phyloP scores from a whole-genome alignment of 2,113 vertebrate species.

The Neopipo cinnamomea region DNA sequence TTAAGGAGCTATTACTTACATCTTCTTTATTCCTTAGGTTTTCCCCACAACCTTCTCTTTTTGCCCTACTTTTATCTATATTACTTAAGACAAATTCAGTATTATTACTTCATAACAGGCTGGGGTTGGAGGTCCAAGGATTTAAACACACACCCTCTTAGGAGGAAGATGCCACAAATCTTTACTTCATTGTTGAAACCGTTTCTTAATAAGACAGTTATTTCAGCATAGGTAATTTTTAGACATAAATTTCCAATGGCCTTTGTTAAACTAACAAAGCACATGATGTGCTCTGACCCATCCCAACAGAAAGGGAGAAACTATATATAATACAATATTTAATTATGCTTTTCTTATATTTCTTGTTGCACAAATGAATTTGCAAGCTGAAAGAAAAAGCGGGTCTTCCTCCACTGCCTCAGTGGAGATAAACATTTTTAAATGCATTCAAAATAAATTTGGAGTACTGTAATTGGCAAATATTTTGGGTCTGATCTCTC shows the following conservation, averaged over 20 bases:
- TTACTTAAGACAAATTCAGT: background rate
- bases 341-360: background rate
- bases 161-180: background rate
- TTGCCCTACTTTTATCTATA: background rate
- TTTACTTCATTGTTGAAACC: background rate
- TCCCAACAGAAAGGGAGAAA: background rate
- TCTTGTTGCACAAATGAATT: background rate
- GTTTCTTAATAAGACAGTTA: background rate
- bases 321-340: background rate
- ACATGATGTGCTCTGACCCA: background rate
- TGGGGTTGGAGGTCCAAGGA: rapidly evolving
- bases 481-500: conserved; percentile 15
- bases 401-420: background rate
- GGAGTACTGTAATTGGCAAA: background rate
- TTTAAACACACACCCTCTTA: background rate
- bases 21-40: background rate
- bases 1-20: background rate
- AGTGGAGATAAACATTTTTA: background rate
- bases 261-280: background rate
- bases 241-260: background rate
- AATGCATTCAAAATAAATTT: background rate
- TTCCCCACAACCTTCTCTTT: background rate
- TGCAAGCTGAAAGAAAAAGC: background rate
- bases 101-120: background rate
- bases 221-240: background rate